Evolutionary conservation across 2,888 invertebrate species (phyloP), one percentile per base, ranked within the genome.

Genomic region (Leucoma salicis): DNA sequence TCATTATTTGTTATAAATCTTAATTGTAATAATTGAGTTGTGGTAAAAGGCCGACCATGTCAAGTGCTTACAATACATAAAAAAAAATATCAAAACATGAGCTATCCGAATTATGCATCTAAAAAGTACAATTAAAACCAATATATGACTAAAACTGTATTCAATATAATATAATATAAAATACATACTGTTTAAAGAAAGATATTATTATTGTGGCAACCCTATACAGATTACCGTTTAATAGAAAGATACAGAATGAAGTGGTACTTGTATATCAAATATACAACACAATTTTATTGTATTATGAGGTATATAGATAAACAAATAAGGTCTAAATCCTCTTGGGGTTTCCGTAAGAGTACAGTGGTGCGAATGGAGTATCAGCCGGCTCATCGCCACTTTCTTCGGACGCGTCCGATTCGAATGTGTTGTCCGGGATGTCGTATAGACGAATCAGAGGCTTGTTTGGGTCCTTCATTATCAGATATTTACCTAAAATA

Each of bases 391-490:
- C 96, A 59, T 95, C 95, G 10, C 95, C 96, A 35, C 94, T 94
- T 45, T 95, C 95, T 35, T 96, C 95, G 6, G 97, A 97, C n/a
- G 96, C 97, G 78, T 99, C 99, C 28, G 97, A 97, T 74, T 99
- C 99, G 87, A 99, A 99, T 0, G 99, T 98, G 78, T 98, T 97
- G 82, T 99, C 98, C 37, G 99, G 99, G 76, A 99, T 98, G 83
- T 98, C 97, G 81, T 99, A 99, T 60, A 99, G 91, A 58, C 99
- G 95, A 64, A 99, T 97, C 91, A 99, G 94, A 0, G 97, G 97
- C 94, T 99, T 99, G 90, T 99, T 99, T 2, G 99, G 99, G 84
- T 99, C 99, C 88, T 99, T 99, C 96, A 99, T 97, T 61, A 99
- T 97, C 69, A 99, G 91, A 85, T 98, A 99, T 82, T 96, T 96